Conservation (phyloP, 1,140 invertebrate species). For the Penaeus vannamei region DNA sequence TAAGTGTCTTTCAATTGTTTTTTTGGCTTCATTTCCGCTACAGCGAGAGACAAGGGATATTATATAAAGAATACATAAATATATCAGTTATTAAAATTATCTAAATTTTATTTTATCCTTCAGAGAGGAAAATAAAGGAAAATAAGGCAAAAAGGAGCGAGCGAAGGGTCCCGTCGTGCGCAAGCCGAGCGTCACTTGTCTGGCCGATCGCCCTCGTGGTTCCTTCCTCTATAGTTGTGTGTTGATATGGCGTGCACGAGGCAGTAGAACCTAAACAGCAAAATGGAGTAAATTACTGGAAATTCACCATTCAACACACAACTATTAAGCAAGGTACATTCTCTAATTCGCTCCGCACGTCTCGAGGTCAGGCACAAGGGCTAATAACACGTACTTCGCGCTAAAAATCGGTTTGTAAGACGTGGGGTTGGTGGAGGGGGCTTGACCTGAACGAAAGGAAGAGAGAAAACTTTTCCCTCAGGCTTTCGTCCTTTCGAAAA, state of each 20-base stretch:
- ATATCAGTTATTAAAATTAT: too few species aligned
- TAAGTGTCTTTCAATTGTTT: background rate
- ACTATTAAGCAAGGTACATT: conserved; percentile 65
- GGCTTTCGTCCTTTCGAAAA: too few species aligned
- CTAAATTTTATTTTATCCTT: too few species aligned
- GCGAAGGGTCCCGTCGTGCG: background rate
- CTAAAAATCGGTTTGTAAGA: conserved; percentile 9
- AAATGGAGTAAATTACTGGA: conserved; percentile 66
- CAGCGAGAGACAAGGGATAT: too few species aligned
- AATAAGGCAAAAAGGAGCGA: too few species aligned
- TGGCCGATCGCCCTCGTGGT: background rate
- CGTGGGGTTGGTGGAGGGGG: too few species aligned
- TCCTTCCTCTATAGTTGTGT: conserved; percentile 66
- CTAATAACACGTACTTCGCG: conserved; percentile 33
- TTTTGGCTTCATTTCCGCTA: background rate
- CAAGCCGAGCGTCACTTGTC: conserved; percentile 22
- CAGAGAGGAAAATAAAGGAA: too few species aligned
- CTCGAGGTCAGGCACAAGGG: background rate
- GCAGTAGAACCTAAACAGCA: conserved; percentile 53
- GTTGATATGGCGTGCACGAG: conserved; percentile 68
- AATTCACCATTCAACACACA: conserved; percentile 67
- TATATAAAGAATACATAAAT: too few species aligned
- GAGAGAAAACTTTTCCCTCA: too few species aligned
- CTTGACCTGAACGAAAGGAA: too few species aligned
- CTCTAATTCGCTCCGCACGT: background rate